A percentile compares a stretch with the other conserved stretches of the same genome.
Conservation (phyloP, 1,140 invertebrate species). For the Eueides isabella region DNA sequence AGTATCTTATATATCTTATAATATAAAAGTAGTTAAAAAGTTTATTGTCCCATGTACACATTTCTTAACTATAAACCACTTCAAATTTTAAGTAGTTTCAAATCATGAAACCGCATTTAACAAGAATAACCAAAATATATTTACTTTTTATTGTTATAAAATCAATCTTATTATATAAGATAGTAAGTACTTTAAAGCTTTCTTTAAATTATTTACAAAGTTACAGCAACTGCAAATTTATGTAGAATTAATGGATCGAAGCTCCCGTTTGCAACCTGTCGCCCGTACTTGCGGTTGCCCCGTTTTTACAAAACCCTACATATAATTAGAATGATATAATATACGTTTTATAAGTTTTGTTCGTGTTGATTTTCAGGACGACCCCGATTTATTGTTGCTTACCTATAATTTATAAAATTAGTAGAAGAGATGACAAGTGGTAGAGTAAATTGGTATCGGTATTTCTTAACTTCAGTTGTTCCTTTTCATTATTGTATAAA, state of each 20-base stretch:
- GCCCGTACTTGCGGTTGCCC: neutral
- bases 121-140: neutral
- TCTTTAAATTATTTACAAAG: neutral
- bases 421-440: neutral
- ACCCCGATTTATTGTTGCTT: neutral
- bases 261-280: slow-evolving; percentile 9
- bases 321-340: slow-evolving; percentile 4
- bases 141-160: neutral
- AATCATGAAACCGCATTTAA: slow-evolving; percentile 5
- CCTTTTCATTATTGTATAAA: too few relatives aligned
- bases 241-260: neutral
- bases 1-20: too few relatives aligned
- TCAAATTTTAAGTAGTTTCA: neutral
- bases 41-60: too few relatives aligned
- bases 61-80: neutral
- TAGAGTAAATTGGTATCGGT: neutral
- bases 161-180: neutral
- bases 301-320: neutral
- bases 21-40: too few relatives aligned
- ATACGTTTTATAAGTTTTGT: neutral
- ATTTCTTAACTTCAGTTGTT: neutral
- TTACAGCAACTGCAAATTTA: neutral
- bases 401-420: neutral
- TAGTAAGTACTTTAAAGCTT: neutral
- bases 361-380: neutral